These are phyloP conservation scores for Ladona fulva DNA, from an alignment of 1,140 invertebrate species.

Conservation along the genomic window DNA sequence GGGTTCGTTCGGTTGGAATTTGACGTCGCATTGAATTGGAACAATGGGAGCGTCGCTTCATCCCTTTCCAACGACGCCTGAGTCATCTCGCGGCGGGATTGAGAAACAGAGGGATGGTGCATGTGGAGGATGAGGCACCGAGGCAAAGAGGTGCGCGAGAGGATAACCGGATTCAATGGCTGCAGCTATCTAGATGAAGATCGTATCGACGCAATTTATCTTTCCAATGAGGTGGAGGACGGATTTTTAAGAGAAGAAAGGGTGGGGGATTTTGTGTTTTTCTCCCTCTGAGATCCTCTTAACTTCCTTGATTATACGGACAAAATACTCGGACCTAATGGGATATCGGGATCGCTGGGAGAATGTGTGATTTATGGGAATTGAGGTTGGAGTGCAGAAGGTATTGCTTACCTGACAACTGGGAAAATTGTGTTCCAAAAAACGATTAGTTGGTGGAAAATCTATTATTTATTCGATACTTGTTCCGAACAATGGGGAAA, in stretches of 20 bases:
- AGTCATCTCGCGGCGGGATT: not conserved
- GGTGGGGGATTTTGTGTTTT: too few relatives aligned
- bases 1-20: not conserved
- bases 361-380: not conserved
- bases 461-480: too few relatives aligned
- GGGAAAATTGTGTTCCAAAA: too few relatives aligned
- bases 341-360: not conserved
- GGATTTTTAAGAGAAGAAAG: not conserved
- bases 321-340: not conserved
- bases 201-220: not conserved
- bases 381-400: not conserved
- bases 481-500: too few relatives aligned
- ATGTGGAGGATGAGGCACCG: too few relatives aligned
- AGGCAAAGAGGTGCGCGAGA: too few relatives aligned
- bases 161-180: not conserved
- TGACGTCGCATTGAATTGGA: not conserved
- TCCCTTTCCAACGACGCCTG: not conserved
- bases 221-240: not conserved
- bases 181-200: conserved; percentile 1
- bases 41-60: not conserved
- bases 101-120: too few relatives aligned
- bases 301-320: not conserved
- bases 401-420: too few relatives aligned
- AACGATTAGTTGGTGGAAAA: too few relatives aligned
- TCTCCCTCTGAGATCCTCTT: not conserved